Base-by-base conservation (phyloP, 2,113 vertebrate genomes). In the Semnornis frantzii region DNA sequence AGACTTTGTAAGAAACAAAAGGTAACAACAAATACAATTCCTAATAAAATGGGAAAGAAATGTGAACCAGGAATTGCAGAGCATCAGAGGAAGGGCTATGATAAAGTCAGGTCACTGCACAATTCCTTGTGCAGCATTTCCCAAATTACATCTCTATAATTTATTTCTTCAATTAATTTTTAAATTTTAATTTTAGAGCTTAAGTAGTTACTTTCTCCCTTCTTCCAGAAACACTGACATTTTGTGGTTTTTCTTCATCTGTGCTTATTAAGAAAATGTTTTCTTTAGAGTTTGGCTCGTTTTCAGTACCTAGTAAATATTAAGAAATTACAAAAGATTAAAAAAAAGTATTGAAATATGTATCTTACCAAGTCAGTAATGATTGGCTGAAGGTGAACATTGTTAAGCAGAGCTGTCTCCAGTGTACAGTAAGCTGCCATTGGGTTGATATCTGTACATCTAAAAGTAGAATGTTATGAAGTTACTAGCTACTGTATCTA, bases 381-480 rank as follows among this genome's bases (percentile, higher is more conserved):
- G 65, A 99, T 31, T 10, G 99, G 98, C 72, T 99, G 98, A 79
- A 99, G 94, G 11, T 97, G 88, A 16, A 99, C 98, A 3, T 58
- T 74, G 91, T 99, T 99, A 52, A 97, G 94, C 37, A 77, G 95
- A 31, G 99, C 98, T 3, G 99, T 99, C 96, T 98, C 97, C 48
- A 96, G 83, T 3, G 99, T 99, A 91, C 99, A 99, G 21, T 90
- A 96, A 33, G 98, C 98, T 37, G 99, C 99, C 34, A 96, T 86
- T 0, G 98, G 98, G 82, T 99, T 99, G 94, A 99, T 97, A 83
- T 99, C 99, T 9, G 99, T 99, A 96, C 99, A 99, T 48, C 99
- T 99, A 55, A n/a, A 94, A 89, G 33, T 10, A 90, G 84, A 93
- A 82, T 46, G 85, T 63, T 66, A 90, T 4, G 2, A 71, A 42